A percentile compares a stretch with the other conserved stretches of the same genome.
Conservation (phyloP, 2,797 vertebrate genomes). For the Rousettus madagascariensis region DNA sequence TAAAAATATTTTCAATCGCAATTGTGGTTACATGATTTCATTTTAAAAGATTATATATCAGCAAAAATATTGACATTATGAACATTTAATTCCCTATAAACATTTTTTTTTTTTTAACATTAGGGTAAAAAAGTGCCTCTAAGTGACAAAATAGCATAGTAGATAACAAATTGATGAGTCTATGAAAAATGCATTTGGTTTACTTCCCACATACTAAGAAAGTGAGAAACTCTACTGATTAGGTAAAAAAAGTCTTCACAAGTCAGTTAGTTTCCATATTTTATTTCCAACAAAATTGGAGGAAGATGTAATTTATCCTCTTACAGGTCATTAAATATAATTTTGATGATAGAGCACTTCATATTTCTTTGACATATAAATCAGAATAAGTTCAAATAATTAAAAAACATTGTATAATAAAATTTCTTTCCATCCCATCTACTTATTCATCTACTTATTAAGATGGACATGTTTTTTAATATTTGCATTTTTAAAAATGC, state of each 20-base stretch:
- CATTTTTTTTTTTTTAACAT: neutral
- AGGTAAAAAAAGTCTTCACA: neutral
- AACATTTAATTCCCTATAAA: neutral
- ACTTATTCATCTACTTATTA: neutral
- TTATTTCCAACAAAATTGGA: constrained; percentile 35
- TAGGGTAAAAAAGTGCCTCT: neutral
- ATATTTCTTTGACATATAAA: neutral
- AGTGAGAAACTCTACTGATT: neutral
- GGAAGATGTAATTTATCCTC: neutral
- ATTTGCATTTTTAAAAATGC: neutral
- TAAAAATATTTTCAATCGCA: neutral
- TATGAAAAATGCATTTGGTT: neutral
- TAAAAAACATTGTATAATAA: neutral
- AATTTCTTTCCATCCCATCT: neutral
- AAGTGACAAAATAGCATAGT: neutral
- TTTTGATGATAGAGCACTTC: neutral
- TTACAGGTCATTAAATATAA: neutral
- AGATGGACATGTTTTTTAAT: neutral
- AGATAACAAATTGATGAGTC: neutral
- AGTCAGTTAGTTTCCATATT: neutral
- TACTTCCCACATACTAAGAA: neutral
- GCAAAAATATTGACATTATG: neutral
- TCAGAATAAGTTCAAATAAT: constrained; percentile 21
- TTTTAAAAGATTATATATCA: neutral
- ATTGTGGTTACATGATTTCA: neutral